Base-by-base conservation (phyloP, 2,113 vertebrate genomes). In the Phalacrocorax brasilianus region DNA sequence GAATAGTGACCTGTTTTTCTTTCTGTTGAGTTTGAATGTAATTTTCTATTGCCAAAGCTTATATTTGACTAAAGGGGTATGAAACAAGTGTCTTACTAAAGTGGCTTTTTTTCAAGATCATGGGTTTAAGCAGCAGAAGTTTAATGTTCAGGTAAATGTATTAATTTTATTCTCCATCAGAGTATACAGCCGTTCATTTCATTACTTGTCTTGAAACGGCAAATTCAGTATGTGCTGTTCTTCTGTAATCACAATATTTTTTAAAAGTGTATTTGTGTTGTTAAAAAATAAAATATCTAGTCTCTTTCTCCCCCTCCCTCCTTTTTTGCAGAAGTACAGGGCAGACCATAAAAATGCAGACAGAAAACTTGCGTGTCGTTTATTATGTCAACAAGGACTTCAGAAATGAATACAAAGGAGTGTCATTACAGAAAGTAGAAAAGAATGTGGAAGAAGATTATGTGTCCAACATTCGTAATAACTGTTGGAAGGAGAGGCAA, bases 401-500 rank as follows among this genome's bases (percentile, higher is more conserved):
- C 96, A 99, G 98, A 97, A 99, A 98, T 6, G 99, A 99, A 97
- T 99, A 98, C 89, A 99, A 99, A 97, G 99, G 99, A 95, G 97
- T 97, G 6, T 98, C 98, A 26, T 81, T 99, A 97, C 99, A 99
- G 89, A 99, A 99, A 72, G 97, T 99, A 72, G 99, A 99, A 97
- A 99, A 99, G 98, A 99, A 96, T 16, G 99, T 99, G 84, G 99
- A 99, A 98, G 99, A 99, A 56, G 99, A 99, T 96, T 99, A 99
- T 52, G 98, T 99, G 85, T 98, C 98, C 85, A 99, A 99, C 88
- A 98, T 99, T 93, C 98, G 99, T 95, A 99, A 99, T 98, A 99
- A 99, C 95, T 99, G 99, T 95, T 99, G 99, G 99, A 99, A 99
- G 95, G 99, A 99, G 95, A 99, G 99, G 84, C 99, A 99, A 96